Percentiles rank a stretch among this genome's conserved stretches.
Evolutionary conservation across 2,888 invertebrate species (phyloP).

Genomic region (Heteromyza rotundicornis): DNA sequence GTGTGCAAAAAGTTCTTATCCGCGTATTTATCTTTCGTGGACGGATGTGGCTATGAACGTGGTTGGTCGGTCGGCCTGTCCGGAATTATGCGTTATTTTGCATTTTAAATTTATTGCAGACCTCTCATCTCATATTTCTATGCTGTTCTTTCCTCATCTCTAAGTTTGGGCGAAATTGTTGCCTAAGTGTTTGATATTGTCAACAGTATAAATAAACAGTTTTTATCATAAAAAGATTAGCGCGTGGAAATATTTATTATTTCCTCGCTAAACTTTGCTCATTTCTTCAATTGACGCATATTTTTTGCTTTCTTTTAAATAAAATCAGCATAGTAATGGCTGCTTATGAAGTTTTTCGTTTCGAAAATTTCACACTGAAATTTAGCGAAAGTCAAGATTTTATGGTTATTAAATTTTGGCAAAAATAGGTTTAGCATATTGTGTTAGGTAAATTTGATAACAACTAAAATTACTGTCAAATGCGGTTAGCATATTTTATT

Average conservation of each 20-base stretch:
- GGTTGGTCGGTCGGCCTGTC: slow-evolving; percentile 11
- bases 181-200: slow-evolving; percentile 40
- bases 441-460: no score
- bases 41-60: background rate
- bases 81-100: slow-evolving; percentile 32
- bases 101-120: slow-evolving; percentile 45
- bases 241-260: slow-evolving; percentile 37
- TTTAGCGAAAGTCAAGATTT: no score
- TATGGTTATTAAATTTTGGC: no score
- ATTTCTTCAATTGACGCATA: slow-evolving; percentile 16
- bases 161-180: slow-evolving; percentile 18
- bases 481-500: no score
- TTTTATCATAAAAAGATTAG: slow-evolving; percentile 54
- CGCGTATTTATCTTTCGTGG: slow-evolving; percentile 47
- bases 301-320: slow-evolving; percentile 13
- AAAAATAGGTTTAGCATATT: no score
- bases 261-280: slow-evolving; percentile 2
- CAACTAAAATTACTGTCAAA: no score
- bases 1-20: slow-evolving; percentile 45
- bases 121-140: background rate
- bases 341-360: background rate
- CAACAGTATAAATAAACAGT: slow-evolving; percentile 41
- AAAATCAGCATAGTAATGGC: slow-evolving; percentile 15
- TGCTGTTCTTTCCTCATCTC: slow-evolving; percentile 17
- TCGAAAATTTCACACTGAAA: background rate